Percentiles rank a stretch among this genome's conserved stretches.
Evolutionary conservation across 2,113 vertebrate species (phyloP).

Genomic region (Macquaria ambigua): DNA sequence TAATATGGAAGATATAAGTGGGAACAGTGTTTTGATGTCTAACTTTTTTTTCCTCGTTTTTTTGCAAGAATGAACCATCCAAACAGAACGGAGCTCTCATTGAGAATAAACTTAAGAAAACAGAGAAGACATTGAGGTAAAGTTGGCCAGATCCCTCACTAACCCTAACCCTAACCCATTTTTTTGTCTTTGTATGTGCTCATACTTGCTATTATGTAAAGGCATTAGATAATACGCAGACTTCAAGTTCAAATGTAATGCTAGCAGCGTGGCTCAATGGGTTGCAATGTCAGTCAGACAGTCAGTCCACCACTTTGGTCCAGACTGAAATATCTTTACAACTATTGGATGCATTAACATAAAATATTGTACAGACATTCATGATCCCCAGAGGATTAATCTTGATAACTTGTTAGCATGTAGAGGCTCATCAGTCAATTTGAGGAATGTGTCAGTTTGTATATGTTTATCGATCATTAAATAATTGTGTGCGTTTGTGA

Average conservation of each 20-base stretch:
- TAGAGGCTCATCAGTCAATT: not conserved
- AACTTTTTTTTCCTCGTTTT: not conserved
- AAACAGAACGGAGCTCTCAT: conserved; percentile 85
- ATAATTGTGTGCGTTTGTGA: not conserved
- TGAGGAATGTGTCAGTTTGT: not conserved
- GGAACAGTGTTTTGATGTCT: not conserved
- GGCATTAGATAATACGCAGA: too few species aligned
- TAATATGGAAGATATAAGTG: not conserved
- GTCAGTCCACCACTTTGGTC: too few species aligned
- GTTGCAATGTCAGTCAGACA: too few species aligned
- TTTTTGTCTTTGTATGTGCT: not conserved
- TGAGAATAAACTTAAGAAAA: conserved; percentile 89
- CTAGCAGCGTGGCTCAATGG: too few species aligned
- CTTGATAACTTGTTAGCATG: not conserved
- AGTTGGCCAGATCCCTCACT: not conserved
- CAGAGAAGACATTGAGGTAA: conserved; percentile 90
- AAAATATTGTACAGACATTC: too few species aligned
- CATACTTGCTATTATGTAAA: too few species aligned
- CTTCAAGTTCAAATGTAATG: too few species aligned
- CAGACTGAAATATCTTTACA: too few species aligned
- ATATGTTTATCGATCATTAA: not conserved
- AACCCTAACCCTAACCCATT: too few species aligned
- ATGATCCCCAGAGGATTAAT: too few species aligned
- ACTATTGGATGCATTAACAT: too few species aligned
- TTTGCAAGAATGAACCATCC: conserved; percentile 83